phyloP scores from a whole-genome alignment of 2,113 vertebrate species.

The Tympanuchus pallidicinctus region DNA sequence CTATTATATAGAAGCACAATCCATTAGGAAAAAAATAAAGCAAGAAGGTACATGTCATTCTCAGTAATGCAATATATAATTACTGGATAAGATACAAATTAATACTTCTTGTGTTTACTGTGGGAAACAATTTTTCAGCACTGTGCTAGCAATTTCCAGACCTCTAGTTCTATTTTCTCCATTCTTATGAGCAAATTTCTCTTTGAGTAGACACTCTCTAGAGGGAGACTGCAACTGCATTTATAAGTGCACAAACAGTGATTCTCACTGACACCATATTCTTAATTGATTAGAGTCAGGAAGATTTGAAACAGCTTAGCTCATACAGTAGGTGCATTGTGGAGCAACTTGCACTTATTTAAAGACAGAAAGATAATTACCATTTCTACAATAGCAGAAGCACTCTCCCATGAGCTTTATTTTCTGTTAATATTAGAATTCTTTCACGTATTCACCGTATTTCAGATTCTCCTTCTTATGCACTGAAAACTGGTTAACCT shows the following conservation, averaged over 20 bases:
- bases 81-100: not conserved
- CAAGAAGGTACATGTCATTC: not conserved
- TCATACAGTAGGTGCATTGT: not conserved
- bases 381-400: not conserved
- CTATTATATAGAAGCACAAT: not conserved
- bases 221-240: not conserved
- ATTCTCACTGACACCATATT: not conserved
- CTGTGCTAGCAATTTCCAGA: not conserved
- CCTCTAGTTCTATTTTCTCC: not conserved
- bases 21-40: not conserved
- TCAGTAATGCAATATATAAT: not conserved
- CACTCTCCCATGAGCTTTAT: not conserved
- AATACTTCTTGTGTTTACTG: not conserved
- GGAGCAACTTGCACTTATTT: not conserved
- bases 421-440: conserved; percentile 1
- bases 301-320: not conserved
- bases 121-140: not conserved
- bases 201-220: not conserved
- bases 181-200: not conserved
- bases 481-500: not conserved
- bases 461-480: not conserved
- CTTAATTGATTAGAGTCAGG: not conserved
- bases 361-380: not conserved
- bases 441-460: not conserved
- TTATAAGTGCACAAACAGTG: not conserved